Base-by-base conservation (phyloP, 1,140 invertebrate genomes). In the Meteorus sp. region DNA sequence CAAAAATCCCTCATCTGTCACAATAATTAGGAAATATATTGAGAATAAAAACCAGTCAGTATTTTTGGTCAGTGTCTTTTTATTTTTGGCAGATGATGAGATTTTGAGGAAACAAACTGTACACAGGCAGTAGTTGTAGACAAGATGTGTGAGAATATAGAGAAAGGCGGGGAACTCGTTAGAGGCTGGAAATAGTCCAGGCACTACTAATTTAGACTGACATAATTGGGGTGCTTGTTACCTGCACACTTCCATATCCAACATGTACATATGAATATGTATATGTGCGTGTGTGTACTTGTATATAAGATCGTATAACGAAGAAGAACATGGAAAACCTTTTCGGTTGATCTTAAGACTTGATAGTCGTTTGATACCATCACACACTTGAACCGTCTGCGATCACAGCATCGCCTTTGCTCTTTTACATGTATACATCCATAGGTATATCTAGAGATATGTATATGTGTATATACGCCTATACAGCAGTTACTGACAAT, bases 241-340 rank as follows among this genome's bases (percentile, higher is more conserved):
- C 70, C 74, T 76, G 71, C 20, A 48, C 73, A 72, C 70, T 67
- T 66, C 67, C 35, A 39, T 29, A 22, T 25, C 23, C 20, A 48
- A 13, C 23, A 8, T 29, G 3, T 6, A 48, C 23, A 9, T 39
- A 15, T 39, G n/a, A 15, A 39, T 39, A n/a, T 37, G 11, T 37
- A 37, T 37, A 37, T 37, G 25, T 45, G 25, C 20, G 11, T 45
- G 5, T 67, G 63, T 69, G 69, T 65, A 64, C 68, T 48, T 58
- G 68, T 69, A 65, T 72, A 72, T 70, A 71, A 77, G 72, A 78
- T 77, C 74, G 72, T 75, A 77, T 78, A 78, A 79, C 75, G 76
- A 78, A 73, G 67, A 75, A 71, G 73, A 77, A 79, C 78, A 80
- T 67, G 76, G 74, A 80, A 80, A 80, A 77, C 76, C 78, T 80